Conservation (phyloP, 2,113 vertebrate species). For the Aptenodytes patagonicus region DNA sequence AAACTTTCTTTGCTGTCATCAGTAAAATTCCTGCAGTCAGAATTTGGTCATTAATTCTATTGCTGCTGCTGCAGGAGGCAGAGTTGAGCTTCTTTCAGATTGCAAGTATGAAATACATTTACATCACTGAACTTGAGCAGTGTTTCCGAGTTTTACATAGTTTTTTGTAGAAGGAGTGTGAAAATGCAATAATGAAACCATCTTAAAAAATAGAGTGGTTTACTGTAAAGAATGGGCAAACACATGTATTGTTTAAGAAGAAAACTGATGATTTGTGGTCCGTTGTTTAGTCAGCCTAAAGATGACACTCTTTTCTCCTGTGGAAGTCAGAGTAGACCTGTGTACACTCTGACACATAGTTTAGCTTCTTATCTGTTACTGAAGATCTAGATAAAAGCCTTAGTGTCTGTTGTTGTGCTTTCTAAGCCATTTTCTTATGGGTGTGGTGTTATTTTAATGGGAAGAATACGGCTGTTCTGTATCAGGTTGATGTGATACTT, state of each 20-base stretch:
- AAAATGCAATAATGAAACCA: neutral
- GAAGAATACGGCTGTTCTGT: neutral
- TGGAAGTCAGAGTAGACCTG: neutral
- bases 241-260: neutral
- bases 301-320: neutral
- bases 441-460: neutral
- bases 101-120: neutral
- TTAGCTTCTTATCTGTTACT: neutral
- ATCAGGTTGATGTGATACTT: neutral
- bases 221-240: neutral
- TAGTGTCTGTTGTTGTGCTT: neutral
- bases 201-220: neutral
- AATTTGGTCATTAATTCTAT: neutral
- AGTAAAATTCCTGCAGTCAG: neutral
- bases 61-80: constrained; percentile 52
- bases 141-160: neutral
- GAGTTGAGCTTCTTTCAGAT: constrained; percentile 40
- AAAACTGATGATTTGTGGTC: neutral
- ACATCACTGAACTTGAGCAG: neutral
- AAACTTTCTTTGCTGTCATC: neutral
- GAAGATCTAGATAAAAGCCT: neutral
- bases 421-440: neutral
- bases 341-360: neutral
- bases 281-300: neutral
- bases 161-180: neutral